A percentile compares a stretch with the other conserved stretches of the same genome.
Evolutionary conservation across 2,888 invertebrate genomes (phyloP).

Genomic region (Scaptomyza polygonia): DNA sequence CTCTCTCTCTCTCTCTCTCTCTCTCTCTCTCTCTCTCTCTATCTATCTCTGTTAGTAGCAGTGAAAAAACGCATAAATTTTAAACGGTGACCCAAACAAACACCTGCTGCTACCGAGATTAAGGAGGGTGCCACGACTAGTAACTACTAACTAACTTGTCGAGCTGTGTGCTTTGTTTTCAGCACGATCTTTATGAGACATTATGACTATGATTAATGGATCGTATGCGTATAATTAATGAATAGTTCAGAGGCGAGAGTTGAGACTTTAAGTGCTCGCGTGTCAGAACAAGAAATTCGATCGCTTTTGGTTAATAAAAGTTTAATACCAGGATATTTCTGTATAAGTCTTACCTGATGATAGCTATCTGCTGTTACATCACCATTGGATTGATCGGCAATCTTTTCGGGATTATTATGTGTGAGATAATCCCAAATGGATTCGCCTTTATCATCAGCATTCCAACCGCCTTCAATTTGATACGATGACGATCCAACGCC

Average conservation of each 20-base stretch:
- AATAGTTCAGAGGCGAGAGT: not conserved
- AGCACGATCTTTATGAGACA: slow-evolving; percentile 13
- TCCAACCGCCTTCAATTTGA: slow-evolving; percentile 84
- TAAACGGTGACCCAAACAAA: slow-evolving; percentile 24
- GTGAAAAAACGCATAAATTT: slow-evolving; percentile 45
- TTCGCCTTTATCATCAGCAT: slow-evolving; percentile 85
- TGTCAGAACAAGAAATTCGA: not conserved
- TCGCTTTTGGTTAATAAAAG: no score
- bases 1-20: not conserved
- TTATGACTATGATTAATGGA: slow-evolving; percentile 35
- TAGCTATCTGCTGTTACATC: slow-evolving; percentile 87
- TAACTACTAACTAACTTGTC: slow-evolving; percentile 10
- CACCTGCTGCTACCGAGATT: slow-evolving; percentile 39
- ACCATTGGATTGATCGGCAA: slow-evolving; percentile 86
- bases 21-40: not conserved
- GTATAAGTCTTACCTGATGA: slow-evolving; percentile 79
- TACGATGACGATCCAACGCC: slow-evolving; percentile 84
- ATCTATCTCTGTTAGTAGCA: not conserved
- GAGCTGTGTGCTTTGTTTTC: slow-evolving; percentile 10
- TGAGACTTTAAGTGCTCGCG: not conserved
- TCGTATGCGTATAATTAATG: slow-evolving; percentile 23
- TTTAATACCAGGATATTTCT: no score
- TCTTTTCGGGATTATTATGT: slow-evolving; percentile 86
- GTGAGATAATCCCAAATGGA: slow-evolving; percentile 88
- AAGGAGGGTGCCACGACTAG: not conserved